phyloP scores from a whole-genome alignment of 2,888 invertebrate species.

The Atherix ibis region DNA sequence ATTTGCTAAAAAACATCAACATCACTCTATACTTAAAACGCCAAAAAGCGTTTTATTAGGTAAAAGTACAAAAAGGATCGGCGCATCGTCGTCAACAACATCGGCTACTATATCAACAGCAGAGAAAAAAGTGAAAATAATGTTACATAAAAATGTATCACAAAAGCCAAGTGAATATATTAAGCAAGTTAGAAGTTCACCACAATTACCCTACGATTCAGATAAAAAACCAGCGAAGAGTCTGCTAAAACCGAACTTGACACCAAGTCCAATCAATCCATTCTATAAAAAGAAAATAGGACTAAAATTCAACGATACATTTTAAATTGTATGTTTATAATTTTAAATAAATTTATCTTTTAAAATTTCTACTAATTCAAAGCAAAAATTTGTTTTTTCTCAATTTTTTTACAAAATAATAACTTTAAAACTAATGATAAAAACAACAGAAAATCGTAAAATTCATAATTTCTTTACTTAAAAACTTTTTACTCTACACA shows the following conservation, averaged over 20 bases:
- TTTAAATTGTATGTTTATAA: too few species aligned
- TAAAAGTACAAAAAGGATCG: constrained; percentile 11
- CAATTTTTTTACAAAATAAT: too few species aligned
- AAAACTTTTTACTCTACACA: too few species aligned
- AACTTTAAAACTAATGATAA: too few species aligned
- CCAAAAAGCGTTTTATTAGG: constrained; percentile 9
- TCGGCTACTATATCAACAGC: constrained; percentile 3
- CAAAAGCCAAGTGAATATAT: constrained; percentile 61
- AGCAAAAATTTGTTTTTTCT: too few species aligned
- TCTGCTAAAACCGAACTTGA: constrained; percentile 50
- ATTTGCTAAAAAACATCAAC: constrained; percentile 16
- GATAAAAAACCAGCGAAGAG: constrained; percentile 51
- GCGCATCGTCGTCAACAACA: constrained; percentile 5
- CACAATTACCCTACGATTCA: constrained; percentile 60
- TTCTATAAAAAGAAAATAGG: constrained; percentile 46
- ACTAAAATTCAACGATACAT: constrained; percentile 14
- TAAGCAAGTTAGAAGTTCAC: constrained; percentile 51
- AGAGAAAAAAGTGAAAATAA: constrained; percentile 55
- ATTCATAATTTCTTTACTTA: too few species aligned
- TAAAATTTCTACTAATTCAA: too few species aligned
- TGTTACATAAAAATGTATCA: constrained; percentile 49
- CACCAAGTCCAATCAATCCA: constrained; percentile 60
- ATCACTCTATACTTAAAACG: too few species aligned
- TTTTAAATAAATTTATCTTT: too few species aligned
- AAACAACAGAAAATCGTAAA: too few species aligned